Evolutionary conservation across 2,797 vertebrate genomes (phyloP), one percentile per base, ranked within the genome.

Genomic region (Pangasius macronema): DNA sequence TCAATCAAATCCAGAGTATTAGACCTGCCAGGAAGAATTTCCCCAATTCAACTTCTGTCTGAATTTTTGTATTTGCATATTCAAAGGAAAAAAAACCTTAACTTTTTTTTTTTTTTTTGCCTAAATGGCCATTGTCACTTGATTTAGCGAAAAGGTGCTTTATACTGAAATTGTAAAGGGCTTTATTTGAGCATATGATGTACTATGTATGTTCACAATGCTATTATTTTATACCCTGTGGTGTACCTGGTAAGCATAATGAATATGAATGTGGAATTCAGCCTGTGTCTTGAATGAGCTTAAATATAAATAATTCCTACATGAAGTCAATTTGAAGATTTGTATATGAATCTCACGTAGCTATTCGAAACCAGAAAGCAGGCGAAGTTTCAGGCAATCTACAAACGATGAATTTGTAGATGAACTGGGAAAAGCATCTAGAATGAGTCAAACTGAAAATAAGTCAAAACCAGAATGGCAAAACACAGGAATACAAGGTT

Each of bases 281-380:
- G 79, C 36, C 14, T 65, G 57, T n/a, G 18, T 30, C 57, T 18
- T 42, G 13, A 46, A n/a, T n/a, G 27, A 30, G 27, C 1, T 30
- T 65, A 46, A 82, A 30, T 18, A n/a, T 22, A 20, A 9, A 27
- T 46, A 46, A 82, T 46, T 10, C 8, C 36, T 20, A 39, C 14
- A 82, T 65, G 80, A n/a, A 82, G 39, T 13, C 79, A 81, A 59
- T 81, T 27, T 61, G 57, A 27, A 27, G 24, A 42, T 39, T 61
- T 42, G 2, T 9, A 55, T 22, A 16, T 51, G 73, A 77, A 77
- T 53, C 49, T 77, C 16, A 5, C 3, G 51, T 8, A 63, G 30
- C 57, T 61, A 81, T 61, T 80, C 22, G 27, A 80, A 80, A 57
- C 8, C 30, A 39, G 9, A 59, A 55, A 57, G 76, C 33, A 55